Conservation (phyloP, 2,888 invertebrate species). For the Scaptodrosophila latifasciaeformis region DNA sequence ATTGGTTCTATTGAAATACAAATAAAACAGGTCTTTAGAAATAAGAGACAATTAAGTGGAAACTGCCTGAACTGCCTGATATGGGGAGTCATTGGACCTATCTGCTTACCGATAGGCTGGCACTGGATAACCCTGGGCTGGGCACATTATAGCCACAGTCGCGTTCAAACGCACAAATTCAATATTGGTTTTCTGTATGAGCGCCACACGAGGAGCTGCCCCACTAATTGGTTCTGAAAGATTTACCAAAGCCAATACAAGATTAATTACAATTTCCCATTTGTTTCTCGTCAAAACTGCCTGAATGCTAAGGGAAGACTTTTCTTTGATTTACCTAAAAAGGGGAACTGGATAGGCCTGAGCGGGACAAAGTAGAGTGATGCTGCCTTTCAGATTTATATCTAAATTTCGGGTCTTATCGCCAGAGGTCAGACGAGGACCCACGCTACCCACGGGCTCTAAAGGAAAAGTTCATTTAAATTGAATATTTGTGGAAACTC, state of each 20-base stretch:
- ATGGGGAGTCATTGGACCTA: background rate
- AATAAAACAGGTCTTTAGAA: constrained; percentile 8
- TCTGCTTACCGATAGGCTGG: constrained; percentile 77
- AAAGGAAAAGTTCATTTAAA: background rate
- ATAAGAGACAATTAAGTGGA: background rate
- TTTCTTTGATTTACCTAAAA: constrained; percentile 76
- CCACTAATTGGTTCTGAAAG: constrained; percentile 81
- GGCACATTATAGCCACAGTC: constrained; percentile 70
- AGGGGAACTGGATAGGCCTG: constrained; percentile 81
- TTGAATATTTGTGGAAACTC: background rate
- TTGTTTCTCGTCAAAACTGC: no score
- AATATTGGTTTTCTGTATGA: constrained; percentile 72
- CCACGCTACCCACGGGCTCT: constrained; percentile 73
- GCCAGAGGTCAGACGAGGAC: constrained; percentile 82
- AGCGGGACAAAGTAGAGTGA: constrained; percentile 79
- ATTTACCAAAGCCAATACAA: background rate
- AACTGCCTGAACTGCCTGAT: constrained; percentile 29
- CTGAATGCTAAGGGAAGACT: constrained; percentile 14
- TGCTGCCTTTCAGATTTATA: constrained; percentile 37
- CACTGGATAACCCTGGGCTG: constrained; percentile 78
- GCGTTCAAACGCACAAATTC: constrained; percentile 73
- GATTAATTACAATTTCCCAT: no score
- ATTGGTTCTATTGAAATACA: constrained; percentile 78
- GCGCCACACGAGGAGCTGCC: constrained; percentile 81
- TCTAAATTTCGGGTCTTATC: constrained; percentile 76